These are phyloP conservation scores for Parnassius orleans DNA, from an alignment of 2,888 invertebrate genomes.

Conservation along the genomic window DNA sequence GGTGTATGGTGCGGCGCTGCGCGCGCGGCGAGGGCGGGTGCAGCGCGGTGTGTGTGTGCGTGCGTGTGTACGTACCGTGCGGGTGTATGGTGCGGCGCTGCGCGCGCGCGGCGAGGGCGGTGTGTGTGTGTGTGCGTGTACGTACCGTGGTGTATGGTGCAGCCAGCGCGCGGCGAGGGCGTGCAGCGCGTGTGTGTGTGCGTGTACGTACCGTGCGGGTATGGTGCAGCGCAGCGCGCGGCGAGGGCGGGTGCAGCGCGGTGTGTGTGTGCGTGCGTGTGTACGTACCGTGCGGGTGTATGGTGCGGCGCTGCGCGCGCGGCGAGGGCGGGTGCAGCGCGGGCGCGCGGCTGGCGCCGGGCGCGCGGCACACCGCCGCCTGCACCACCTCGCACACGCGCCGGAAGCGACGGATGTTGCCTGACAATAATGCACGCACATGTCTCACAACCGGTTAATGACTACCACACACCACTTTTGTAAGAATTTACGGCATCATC, in stretches of 20 bases:
- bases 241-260: not conserved
- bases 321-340: constrained; percentile 62
- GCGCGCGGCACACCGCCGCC: constrained; percentile 85
- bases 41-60: too few species aligned
- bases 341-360: constrained; percentile 51
- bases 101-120: too few species aligned
- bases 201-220: not conserved
- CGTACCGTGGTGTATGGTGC: too few species aligned
- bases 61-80: too few species aligned
- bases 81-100: too few species aligned
- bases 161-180: too few species aligned
- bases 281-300: constrained; percentile 52
- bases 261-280: not conserved
- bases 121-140: too few species aligned
- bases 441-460: not conserved
- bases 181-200: not conserved
- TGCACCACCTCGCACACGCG: constrained; percentile 98
- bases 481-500: too few species aligned
- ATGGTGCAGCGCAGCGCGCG: not conserved
- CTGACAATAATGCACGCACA: constrained; percentile 63
- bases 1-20: too few species aligned
- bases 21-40: too few species aligned
- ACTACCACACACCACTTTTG: too few species aligned
- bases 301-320: constrained; percentile 47
- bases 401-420: constrained; percentile 96